phyloP scores from a whole-genome alignment of 2,888 invertebrate species.

The Gymnosoma rotundatum region DNA sequence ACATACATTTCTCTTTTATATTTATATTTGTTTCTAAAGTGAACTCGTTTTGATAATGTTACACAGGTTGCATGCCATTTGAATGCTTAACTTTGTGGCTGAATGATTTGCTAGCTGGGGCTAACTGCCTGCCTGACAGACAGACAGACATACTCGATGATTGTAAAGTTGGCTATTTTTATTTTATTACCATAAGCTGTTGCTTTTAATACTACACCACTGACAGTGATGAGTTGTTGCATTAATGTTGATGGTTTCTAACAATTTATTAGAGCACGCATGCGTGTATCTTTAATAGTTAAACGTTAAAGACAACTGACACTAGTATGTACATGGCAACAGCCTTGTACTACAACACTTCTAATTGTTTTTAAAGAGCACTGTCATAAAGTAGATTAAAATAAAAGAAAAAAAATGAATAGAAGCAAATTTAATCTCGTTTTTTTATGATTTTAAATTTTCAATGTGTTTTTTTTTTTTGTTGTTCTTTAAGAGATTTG shows the following conservation, averaged over 20 bases:
- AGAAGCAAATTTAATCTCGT: background rate
- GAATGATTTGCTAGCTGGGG: slow-evolving; percentile 17
- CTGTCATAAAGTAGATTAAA: slow-evolving; percentile 38
- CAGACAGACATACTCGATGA: background rate
- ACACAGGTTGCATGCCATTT: slow-evolving; percentile 70
- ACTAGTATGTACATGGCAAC: slow-evolving; percentile 57
- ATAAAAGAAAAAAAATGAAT: background rate
- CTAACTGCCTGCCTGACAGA: background rate
- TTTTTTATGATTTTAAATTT: too few relatives aligned
- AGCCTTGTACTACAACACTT: slow-evolving; percentile 66
- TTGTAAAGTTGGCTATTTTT: slow-evolving; percentile 40
- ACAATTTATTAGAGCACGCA: slow-evolving; percentile 80
- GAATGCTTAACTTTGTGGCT: slow-evolving; percentile 63
- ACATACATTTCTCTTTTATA: background rate
- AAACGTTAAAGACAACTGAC: slow-evolving; percentile 7
- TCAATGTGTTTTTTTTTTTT: too few relatives aligned
- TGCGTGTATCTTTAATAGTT: slow-evolving; percentile 49
- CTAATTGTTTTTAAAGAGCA: slow-evolving; percentile 60
- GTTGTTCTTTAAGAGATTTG: too few relatives aligned
- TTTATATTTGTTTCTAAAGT: slow-evolving; percentile 46
- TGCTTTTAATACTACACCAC: slow-evolving; percentile 73
- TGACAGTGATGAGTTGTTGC: slow-evolving; percentile 80
- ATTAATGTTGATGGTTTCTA: slow-evolving; percentile 78
- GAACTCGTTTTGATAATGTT: slow-evolving; percentile 70
- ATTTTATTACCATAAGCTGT: slow-evolving; percentile 66